These are phyloP conservation scores for Troides helena DNA, from an alignment of 2,888 invertebrate species.

Conservation along the genomic window DNA sequence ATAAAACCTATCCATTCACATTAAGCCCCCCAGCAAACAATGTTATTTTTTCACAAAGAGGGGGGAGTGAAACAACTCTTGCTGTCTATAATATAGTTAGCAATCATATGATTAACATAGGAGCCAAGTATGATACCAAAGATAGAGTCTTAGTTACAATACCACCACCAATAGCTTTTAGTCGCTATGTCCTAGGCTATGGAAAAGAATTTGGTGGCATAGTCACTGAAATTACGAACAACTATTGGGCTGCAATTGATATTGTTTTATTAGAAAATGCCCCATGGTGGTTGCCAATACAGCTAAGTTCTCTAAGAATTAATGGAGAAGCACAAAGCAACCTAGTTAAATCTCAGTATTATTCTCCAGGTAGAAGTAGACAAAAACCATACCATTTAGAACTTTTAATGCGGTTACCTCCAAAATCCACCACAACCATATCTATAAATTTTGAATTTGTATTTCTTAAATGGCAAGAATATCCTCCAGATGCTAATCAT, in stretches of 20 bases:
- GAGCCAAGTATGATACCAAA: constrained; percentile 76
- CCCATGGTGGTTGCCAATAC: constrained; percentile 94
- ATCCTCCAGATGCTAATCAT: constrained; percentile 99
- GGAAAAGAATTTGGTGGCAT: constrained; percentile 96
- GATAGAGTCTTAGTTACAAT: constrained; percentile 73
- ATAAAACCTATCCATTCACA: constrained; percentile 81
- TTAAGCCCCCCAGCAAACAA: constrained; percentile 82
- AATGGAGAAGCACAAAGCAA: constrained; percentile 82
- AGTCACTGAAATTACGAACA: constrained; percentile 91
- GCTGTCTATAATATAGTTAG: constrained; percentile 85
- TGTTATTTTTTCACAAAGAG: constrained; percentile 82
- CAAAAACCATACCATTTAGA: constrained; percentile 93
- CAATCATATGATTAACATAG: constrained; percentile 84
- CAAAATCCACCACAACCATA: constrained; percentile 88
- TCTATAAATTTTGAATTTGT: constrained; percentile 95
- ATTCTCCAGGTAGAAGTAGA: constrained; percentile 90
- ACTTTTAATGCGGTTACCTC: constrained; percentile 87
- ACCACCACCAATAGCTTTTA: constrained; percentile 86
- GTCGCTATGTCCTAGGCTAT: constrained; percentile 91
- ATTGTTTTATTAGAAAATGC: constrained; percentile 93
- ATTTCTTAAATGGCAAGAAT: constrained; percentile 99
- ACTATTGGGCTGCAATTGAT: constrained; percentile 86
- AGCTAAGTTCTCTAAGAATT: constrained; percentile 91
- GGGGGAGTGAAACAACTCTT: constrained; percentile 83
- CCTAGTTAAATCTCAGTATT: constrained; percentile 74